Conservation (phyloP, 2,113 vertebrate species). For the Pteropus alecto region DNA sequence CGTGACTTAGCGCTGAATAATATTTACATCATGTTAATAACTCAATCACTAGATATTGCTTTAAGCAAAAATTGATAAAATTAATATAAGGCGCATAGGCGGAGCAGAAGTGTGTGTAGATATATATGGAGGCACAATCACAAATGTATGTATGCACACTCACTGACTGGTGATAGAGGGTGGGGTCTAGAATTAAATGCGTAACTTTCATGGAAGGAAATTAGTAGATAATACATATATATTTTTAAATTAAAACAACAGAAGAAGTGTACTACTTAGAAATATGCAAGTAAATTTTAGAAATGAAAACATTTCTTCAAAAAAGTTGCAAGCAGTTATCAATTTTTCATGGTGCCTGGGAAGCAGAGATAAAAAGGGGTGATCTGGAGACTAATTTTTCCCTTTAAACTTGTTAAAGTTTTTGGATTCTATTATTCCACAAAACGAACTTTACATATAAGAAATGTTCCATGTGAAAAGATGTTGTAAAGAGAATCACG, state of each 20-base stretch:
- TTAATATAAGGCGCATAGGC: background rate
- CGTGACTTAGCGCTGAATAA: constrained; percentile 4
- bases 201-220: background rate
- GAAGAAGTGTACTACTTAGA: background rate
- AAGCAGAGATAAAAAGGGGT: background rate
- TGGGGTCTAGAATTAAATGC: background rate
- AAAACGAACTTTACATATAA: background rate
- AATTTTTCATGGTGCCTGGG: background rate
- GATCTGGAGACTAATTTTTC: background rate
- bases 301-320: background rate
- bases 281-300: background rate
- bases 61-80: background rate
- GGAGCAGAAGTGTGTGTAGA: background rate
- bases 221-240: too few species aligned
- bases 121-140: background rate
- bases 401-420: background rate
- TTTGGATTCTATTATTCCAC: background rate
- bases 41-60: background rate
- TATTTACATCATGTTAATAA: constrained; percentile 18
- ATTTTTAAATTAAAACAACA: background rate
- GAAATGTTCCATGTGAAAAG: background rate
- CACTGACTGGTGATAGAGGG: rapidly evolving
- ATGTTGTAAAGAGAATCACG: background rate
- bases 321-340: background rate
- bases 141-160: rapidly evolving